Evolutionary conservation across 2,113 vertebrate genomes (phyloP), one percentile per base, ranked within the genome.

Genomic region (Pelodiscus sinensis): DNA sequence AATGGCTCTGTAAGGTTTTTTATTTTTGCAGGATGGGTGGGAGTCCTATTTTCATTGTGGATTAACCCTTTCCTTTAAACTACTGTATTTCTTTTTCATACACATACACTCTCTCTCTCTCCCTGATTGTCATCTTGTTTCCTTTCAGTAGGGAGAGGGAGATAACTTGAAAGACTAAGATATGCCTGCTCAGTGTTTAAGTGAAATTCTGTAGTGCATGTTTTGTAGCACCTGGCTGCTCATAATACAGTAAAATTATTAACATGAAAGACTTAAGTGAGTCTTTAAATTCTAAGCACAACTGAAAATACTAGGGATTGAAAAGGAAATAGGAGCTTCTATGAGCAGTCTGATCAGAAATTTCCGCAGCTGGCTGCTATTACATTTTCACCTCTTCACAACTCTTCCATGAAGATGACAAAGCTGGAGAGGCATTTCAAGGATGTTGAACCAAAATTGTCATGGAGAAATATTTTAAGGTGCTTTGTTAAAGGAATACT

Each of bases 11-110:
- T 79, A 82, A 15, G 14, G 91, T 90, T 78, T 9, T 60, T 56
- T 56, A 4, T 18, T 15, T 56, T 56, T 56, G 55, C 6, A 6
- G 14, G 25, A 4, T 19, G 16, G 29, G 5, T 18, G 8, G n/a
- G 15, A 6, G 3, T 79, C 16, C 12, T 75, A 0, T 60, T 81
- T 81, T 87, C 19, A 55, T 0, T 84, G 22, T 0, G 0, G 73
- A 27, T 2, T 12, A 65, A 80, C 65, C 21, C 21, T 75, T 75
- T 71, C 3, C 13, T 22, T 75, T 15, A 75, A 38, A 38, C 11
- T 54, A 54, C 14, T 12, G 10, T 54, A 54, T 83, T 21, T 38
- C 12, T 21, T 44, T 44, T 44, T 44, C 44, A 44, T 44, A 44
- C 44, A 44, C 44, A 44, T 44, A 6, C 44, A 6, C 44, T 44